phyloP scores from a whole-genome alignment of 2,113 vertebrate species.

The Mellivora capensis region DNA sequence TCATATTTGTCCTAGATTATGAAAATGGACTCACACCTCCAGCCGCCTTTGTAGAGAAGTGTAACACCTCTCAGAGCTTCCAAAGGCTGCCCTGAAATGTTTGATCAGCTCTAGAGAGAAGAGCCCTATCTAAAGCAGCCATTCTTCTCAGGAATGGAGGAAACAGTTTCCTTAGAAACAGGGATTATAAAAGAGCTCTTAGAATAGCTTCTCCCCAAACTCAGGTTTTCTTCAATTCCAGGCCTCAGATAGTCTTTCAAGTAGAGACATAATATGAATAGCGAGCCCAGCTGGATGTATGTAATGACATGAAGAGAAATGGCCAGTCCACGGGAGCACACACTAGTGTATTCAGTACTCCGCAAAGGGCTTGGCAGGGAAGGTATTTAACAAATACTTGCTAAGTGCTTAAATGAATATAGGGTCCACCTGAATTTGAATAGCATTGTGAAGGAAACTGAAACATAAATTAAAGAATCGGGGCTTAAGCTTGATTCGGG shows the following conservation, averaged over 20 bases:
- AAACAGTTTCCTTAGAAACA: constrained; percentile 72
- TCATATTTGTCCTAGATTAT: constrained; percentile 59
- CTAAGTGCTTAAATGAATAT: neutral
- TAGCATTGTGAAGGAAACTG: neutral
- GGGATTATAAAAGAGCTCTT: constrained; percentile 61
- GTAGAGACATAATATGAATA: constrained; percentile 54
- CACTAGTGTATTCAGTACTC: neutral
- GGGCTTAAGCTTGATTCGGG: neutral
- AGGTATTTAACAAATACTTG: neutral
- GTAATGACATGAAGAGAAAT: constrained; percentile 51
- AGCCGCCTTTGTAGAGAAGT: constrained; percentile 48
- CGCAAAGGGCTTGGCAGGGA: neutral
- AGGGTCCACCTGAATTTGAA: constrained; percentile 34
- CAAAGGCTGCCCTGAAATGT: constrained; percentile 52
- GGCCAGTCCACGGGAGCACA: neutral
- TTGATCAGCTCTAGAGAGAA: constrained; percentile 57
- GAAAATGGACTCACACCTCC: constrained; percentile 65
- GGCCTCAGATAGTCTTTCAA: constrained; percentile 58
- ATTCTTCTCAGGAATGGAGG: constrained; percentile 27
- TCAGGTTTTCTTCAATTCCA: constrained; percentile 54
- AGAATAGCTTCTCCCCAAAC: constrained; percentile 58
- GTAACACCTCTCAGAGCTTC: constrained; percentile 49
- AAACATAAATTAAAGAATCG: neutral
- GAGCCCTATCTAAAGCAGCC: neutral
- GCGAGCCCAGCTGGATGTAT: constrained; percentile 44